These are phyloP conservation scores for Acleris emargana DNA, from an alignment of 2,888 invertebrate species.

Conservation along the genomic window DNA sequence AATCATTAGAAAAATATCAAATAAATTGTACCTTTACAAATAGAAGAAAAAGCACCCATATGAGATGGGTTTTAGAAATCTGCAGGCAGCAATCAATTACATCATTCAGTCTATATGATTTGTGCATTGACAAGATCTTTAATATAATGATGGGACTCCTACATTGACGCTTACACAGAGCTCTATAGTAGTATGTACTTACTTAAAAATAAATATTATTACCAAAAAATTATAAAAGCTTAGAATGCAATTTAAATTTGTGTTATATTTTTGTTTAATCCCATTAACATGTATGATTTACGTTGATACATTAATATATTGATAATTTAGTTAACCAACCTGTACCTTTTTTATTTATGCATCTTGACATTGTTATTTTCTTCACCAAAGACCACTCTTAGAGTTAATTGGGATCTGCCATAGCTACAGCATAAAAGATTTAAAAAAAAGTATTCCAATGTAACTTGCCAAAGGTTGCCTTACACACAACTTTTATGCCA, in stretches of 20 bases:
- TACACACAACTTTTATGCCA: too few relatives aligned
- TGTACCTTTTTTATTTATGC: conserved; percentile 44
- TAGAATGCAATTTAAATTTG: conserved; percentile 49
- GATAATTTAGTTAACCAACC: conserved; percentile 52
- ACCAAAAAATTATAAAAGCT: conserved; percentile 68
- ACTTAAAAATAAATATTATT: conserved; percentile 75
- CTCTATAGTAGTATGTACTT: conserved; percentile 69
- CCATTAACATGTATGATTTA: conserved; percentile 59
- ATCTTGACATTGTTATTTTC: conserved; percentile 46
- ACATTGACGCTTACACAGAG: too few relatives aligned
- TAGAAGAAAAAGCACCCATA: too few relatives aligned
- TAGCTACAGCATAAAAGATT: conserved; percentile 29
- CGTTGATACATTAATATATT: conserved; percentile 71
- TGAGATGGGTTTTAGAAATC: too few relatives aligned
- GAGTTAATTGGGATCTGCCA: conserved; percentile 35
- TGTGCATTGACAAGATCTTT: too few relatives aligned
- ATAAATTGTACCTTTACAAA: too few relatives aligned
- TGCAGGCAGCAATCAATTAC: too few relatives aligned
- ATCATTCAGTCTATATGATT: too few relatives aligned
- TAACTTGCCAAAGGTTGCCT: too few relatives aligned
- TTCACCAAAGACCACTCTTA: conserved; percentile 67
- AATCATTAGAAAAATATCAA: too few relatives aligned
- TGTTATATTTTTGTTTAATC: conserved; percentile 36
- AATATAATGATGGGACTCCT: too few relatives aligned
- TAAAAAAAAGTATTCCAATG: neutral